Evolutionary conservation across 2,797 vertebrate species (phyloP), one percentile per base, ranked within the genome.

Genomic region (Crypturellus tataupa): DNA sequence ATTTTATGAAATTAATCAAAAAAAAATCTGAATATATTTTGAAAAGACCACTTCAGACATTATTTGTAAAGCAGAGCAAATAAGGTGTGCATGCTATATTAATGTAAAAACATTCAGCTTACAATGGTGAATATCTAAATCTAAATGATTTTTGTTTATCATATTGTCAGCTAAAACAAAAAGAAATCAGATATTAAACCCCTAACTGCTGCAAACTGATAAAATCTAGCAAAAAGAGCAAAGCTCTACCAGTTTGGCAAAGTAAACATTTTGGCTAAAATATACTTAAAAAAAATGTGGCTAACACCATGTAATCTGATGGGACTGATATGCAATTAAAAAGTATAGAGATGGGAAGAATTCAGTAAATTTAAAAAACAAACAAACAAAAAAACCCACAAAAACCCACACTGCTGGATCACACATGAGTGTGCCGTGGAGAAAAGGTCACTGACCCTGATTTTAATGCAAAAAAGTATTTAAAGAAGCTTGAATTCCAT

Each of bases 361-460:
- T 94, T 71, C 10, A 39, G 56, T 37, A 86, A 84, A 49, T 51
- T 51, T 18, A 44, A 44, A 44, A 44, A 44, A 89, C 15, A 51
- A 51, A 59, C 83, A 77, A 67, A 27, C 0, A 18, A 51, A 81
- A 44, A 49, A 25, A 49, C 12, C 11, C 46, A 4, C 9, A 47
- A 49, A 19, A 19, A 46, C 25, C 25, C 7, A 68, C 35, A 85
- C 51, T 88, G 83, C 39, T 89, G 75, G 73, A 95, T 94, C 53
- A 75, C 58, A 85, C 2, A 1, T 40, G 42, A 64, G 27, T 44
- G 72, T 29, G 47, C 60, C 58, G 81, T 59, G 59, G 63, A 83
- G 35, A 95, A 96, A 96, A 85, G 77, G 85, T 95, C 88, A 79
- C 7, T 27, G 82, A 91, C 80, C 85, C 79, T 90, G 78, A 95